Evolutionary conservation across 2,888 invertebrate species (phyloP), one percentile per base, ranked within the genome.

Genomic region (Ypsolopha scabrella): DNA sequence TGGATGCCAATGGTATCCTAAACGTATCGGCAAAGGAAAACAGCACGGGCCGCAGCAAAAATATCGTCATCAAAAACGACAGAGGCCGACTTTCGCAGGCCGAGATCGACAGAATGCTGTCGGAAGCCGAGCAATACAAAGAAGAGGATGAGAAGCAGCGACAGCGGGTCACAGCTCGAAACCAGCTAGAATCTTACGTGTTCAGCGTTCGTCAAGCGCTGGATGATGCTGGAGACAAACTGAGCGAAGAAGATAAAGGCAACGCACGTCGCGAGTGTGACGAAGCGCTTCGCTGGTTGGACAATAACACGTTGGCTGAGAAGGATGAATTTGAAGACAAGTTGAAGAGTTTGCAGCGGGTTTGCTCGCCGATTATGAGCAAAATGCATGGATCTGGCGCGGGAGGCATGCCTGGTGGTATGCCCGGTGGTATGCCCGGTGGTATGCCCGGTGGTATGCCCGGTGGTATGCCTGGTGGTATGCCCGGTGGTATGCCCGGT

Each of bases 31-130:
- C 94, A n/a, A 87, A 89, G 54, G 88, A 88, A 50, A 86, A 82
- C 64, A 80, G 86, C 53, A 81, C 87, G 0, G 88, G 83, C 45
- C 91, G 90, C 56, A 88, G 87, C 13, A 90, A 89, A 65, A 90
- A 90, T 60, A 93, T 93, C 55, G 90, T 90, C 41, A 94, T 93
- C 55, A 91, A 90, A 60, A 93, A 93, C 70, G 92, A 93, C 74
- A 91, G 90, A 63, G 92, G 92, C 0, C 83, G 93, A 8, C 75
- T 93, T 44, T 91, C 91, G n/a, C 91, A 92, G 64, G 90, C 89
- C 36, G 93, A 93, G 65, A 93, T 93, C 55, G 92, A 93, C 51
- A 80, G 89, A 54, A 93, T 92, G 92, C 72, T 92, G 39, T 68
- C 80, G 10, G 92, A 92, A 51, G 91, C 92, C 0, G 92, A 92